Evolutionary conservation across 2,113 vertebrate species (phyloP), one percentile per base, ranked within the genome.

Genomic region (Crotalus helleri): DNA sequence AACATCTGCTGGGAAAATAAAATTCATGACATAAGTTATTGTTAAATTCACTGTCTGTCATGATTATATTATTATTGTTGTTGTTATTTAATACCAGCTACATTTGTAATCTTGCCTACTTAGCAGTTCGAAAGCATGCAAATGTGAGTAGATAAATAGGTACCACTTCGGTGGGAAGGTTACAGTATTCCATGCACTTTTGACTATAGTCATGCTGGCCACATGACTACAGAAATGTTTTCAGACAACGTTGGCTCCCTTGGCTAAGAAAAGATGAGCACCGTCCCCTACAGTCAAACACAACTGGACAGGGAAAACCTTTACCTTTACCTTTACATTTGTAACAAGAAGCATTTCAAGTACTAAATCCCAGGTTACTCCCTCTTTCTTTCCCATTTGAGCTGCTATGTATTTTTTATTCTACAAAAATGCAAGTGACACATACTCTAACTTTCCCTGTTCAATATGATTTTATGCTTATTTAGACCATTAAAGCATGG

Each of bases 401-500:
- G 61, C 29, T n/a, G 29, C 12, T 64, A 64, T 13, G n/a, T 39
- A 24, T 21, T 93, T 93, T 94, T 0, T 58, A 44, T 55, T 95
- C 93, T 89, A 85, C 93, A 93, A 85, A 29, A 92, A 44, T 87
- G 2, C n/a, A 7, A 53, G 33, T 53, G 90, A 87, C 44, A 3
- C 93, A 86, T 46, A 5, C 49, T 17, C 93, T 54, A 89, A 57
- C 17, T 89, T 1, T 94, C 53, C 88, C 87, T 86, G n/a, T 58
- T 93, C 85, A 64, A n/a, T 86, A 85, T 92, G 44, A 2, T 88
- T 46, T 4, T 93, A 29, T 87, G 57, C 49, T 95, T 94, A 89
- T 93, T 91, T 86, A 87, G 93, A 15, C 86, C 1, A 39, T 92
- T 95, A 95, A 93, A 91, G 49, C 46, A 29, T 94, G 54, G 7